Conservation (phyloP, 2,888 invertebrate species). For the Linyphia triangularis region DNA sequence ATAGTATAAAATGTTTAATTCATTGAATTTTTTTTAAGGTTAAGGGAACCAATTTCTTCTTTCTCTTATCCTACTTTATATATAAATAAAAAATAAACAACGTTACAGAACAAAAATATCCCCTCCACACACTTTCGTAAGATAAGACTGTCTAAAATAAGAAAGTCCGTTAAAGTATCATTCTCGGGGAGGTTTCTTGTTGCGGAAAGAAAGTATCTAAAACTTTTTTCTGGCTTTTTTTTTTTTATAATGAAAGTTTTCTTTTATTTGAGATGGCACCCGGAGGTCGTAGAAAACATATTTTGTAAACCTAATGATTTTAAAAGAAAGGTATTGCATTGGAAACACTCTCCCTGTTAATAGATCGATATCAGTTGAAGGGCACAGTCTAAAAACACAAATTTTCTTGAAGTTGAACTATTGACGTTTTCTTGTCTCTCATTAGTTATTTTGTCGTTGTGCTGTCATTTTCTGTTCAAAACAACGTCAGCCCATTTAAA, state of each 20-base stretch:
- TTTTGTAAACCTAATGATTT: neutral
- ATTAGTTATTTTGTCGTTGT: no score
- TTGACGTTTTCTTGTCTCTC: no score
- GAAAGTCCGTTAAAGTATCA: neutral
- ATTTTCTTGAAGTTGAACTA: no score
- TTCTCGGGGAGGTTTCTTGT: neutral
- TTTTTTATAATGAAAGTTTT: neutral
- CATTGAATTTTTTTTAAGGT: no score
- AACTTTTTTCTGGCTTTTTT: neutral
- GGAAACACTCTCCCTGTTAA: neutral
- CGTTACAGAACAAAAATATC: neutral
- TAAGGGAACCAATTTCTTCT: no score
- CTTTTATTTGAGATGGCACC: neutral
- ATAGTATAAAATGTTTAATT: no score
- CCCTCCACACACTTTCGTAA: neutral
- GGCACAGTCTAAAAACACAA: no score
- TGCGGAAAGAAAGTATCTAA: neutral
- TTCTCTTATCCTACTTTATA: no score
- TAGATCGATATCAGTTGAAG: neutral
- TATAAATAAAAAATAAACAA: neutral
- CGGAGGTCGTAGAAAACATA: neutral
- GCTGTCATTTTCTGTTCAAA: no score
- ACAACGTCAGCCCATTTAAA: no score
- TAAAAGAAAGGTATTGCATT: neutral
- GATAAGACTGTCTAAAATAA: neutral